Percentiles rank a stretch among this genome's conserved stretches.
Conservation (phyloP, 2,113 vertebrate species). For the Progne subis region DNA sequence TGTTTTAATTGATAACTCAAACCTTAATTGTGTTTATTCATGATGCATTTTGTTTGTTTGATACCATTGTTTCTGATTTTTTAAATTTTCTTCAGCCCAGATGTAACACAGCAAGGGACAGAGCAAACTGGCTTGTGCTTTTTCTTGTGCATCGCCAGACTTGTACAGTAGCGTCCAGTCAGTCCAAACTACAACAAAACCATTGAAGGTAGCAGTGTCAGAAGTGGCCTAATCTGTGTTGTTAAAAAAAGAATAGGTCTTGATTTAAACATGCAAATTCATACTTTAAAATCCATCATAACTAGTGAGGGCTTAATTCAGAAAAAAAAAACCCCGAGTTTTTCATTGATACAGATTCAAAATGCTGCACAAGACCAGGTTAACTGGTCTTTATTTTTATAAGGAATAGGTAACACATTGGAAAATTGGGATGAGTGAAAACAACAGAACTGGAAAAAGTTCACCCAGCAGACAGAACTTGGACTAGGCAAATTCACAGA, state of each 20-base stretch:
- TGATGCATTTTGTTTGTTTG: not conserved
- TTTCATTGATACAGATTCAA: not conserved
- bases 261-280: not conserved
- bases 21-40: not conserved
- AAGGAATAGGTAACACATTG: not conserved
- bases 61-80: not conserved
- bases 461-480: not conserved
- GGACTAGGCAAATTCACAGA: not conserved
- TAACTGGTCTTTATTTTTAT: not conserved
- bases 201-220: not conserved
- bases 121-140: not conserved
- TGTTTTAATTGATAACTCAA: not conserved
- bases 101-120: not conserved
- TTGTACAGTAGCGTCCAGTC: not conserved
- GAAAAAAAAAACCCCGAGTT: not conserved
- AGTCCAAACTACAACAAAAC: not conserved
- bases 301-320: not conserved
- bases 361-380: not conserved
- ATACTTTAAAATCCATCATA: not conserved
- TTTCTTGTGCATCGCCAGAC: not conserved
- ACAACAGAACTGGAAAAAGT: not conserved
- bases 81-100: not conserved
- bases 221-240: not conserved
- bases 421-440: not conserved
- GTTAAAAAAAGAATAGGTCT: not conserved